Conservation (phyloP, 2,888 invertebrate species). For the Idaea straminata region DNA sequence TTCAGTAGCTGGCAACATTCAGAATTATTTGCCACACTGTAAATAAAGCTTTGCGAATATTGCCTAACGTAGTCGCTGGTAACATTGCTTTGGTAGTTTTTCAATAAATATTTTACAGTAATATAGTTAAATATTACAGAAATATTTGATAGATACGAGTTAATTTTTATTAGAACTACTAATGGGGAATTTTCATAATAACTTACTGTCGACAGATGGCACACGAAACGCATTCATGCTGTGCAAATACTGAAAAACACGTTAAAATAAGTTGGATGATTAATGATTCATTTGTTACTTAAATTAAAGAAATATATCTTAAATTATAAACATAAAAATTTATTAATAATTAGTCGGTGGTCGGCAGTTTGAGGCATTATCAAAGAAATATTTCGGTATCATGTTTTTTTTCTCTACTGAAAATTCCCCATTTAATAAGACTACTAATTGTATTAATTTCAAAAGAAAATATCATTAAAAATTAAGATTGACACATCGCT, state of each 20-base stretch:
- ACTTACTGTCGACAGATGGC: neutral
- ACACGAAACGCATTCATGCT: neutral
- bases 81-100: conserved; percentile 7
- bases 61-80: neutral
- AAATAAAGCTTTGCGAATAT: neutral
- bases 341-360: too few species aligned
- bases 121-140: conserved; percentile 5
- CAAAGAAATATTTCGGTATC: too few species aligned
- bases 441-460: conserved; percentile 1
- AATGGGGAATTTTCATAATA: neutral
- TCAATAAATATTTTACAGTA: conserved; percentile 2
- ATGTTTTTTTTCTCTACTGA: neutral
- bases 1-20: conserved; percentile 15
- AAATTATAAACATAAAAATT: too few species aligned
- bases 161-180: neutral
- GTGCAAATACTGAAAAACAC: neutral
- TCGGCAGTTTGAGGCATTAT: too few species aligned
- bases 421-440: neutral
- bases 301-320: too few species aligned
- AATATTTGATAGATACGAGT: neutral
- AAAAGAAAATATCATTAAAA: conserved; percentile 5
- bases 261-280: neutral
- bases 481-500: neutral
- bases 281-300: neutral
- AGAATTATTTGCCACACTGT: conserved; percentile 6